Conservation (phyloP, 2,113 vertebrate species). For the Mystacornis crossleyi region DNA sequence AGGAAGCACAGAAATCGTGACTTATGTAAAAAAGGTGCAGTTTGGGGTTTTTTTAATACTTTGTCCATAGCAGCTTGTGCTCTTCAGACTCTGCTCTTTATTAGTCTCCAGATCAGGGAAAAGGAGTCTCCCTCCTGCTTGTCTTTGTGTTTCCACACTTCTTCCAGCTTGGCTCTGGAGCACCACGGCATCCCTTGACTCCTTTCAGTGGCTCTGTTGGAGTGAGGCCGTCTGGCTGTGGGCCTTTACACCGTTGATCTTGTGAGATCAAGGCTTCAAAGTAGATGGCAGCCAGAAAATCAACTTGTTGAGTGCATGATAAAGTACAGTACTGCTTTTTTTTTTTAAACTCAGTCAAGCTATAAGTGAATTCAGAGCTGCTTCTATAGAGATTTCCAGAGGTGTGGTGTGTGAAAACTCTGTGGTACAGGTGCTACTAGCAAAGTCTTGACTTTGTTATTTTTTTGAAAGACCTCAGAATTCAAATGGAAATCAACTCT, state of each 20-base stretch:
- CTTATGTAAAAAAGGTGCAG: accelerated
- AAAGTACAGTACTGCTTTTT: not conserved
- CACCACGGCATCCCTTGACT: not conserved
- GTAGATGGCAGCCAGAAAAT: not conserved
- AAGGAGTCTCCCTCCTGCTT: not conserved
- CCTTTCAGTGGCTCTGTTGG: not conserved
- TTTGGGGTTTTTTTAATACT: not conserved
- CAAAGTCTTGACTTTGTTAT: not conserved
- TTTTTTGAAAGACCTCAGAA: not conserved
- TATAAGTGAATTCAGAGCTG: not conserved
- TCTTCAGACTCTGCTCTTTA: not conserved
- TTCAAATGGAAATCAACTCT: not conserved
- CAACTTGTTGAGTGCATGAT: not conserved
- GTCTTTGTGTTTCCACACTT: not conserved
- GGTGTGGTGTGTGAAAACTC: not conserved
- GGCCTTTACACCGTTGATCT: not conserved
- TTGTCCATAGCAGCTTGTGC: not conserved
- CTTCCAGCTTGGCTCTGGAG: not conserved
- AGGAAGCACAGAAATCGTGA: not conserved
- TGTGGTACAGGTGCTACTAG: not conserved
- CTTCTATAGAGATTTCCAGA: not conserved
- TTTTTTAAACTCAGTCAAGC: not conserved
- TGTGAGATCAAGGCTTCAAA: not conserved
- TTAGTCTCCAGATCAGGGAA: not conserved
- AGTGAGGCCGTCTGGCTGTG: not conserved